phyloP scores from a whole-genome alignment of 2,888 invertebrate genomes.

The Sclerodermus sp. region DNA sequence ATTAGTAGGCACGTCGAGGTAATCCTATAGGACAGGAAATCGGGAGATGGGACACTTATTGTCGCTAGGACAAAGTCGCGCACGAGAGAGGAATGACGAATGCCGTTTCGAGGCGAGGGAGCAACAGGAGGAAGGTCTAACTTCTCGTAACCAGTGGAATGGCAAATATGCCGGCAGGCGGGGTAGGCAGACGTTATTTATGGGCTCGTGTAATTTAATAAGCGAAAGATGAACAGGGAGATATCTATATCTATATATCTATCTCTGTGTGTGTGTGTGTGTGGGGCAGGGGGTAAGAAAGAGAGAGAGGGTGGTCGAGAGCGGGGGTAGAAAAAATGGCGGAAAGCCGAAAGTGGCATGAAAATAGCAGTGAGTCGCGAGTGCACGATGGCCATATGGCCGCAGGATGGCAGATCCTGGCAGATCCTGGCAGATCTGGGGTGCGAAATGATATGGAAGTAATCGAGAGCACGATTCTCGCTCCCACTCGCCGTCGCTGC shows the following conservation, averaged over 20 bases:
- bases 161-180: conserved; percentile 40
- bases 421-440: conserved; percentile 30
- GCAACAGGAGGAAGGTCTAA: conserved; percentile 4
- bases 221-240: conserved; percentile 48
- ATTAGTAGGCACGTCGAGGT: too few relatives aligned
- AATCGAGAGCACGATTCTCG: conserved; percentile 42
- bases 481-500: conserved; percentile 14
- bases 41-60: too few relatives aligned
- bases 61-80: too few relatives aligned
- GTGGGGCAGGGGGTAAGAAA: too few relatives aligned
- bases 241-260: conserved; percentile 23
- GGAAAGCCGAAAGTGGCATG: conserved; percentile 48
- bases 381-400: conserved; percentile 45
- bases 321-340: neutral
- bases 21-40: too few relatives aligned
- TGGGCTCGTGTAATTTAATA: conserved; percentile 55
- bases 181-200: conserved; percentile 49
- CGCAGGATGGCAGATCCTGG: conserved; percentile 1
- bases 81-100: conserved; percentile 18
- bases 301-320: conserved; percentile 30
- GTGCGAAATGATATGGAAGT: conserved; percentile 59
- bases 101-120: conserved; percentile 19
- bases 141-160: conserved; percentile 26
- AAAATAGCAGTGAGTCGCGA: conserved; percentile 42
- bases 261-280: too few relatives aligned